These are phyloP conservation scores for Cosmia trapezina DNA, from an alignment of 2,888 invertebrate genomes.

Conservation along the genomic window DNA sequence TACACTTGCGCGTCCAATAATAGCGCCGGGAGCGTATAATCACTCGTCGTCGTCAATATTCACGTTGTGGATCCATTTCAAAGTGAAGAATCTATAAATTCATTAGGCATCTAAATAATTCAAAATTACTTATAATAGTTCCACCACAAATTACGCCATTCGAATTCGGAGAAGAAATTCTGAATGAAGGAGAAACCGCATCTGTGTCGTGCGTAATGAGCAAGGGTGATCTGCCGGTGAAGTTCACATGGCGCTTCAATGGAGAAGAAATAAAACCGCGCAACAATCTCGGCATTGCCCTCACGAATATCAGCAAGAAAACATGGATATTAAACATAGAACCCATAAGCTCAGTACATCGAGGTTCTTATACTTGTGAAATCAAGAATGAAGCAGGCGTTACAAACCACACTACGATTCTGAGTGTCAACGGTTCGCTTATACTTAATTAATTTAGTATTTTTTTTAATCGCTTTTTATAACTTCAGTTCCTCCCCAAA, in stretches of 20 bases:
- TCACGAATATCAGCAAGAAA: conserved; percentile 91
- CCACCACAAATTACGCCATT: conserved; percentile 94
- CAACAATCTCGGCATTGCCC: conserved; percentile 90
- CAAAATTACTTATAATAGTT: conserved; percentile 70
- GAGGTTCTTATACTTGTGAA: conserved; percentile 92
- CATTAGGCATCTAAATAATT: background rate
- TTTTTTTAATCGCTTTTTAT: conserved; percentile 73
- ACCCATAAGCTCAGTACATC: conserved; percentile 91
- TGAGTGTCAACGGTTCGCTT: conserved; percentile 91
- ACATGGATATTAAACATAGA: conserved; percentile 92
- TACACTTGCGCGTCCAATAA: conserved; percentile 92
- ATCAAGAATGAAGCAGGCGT: conserved; percentile 92
- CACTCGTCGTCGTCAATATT: conserved; percentile 90
- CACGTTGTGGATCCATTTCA: conserved; percentile 90
- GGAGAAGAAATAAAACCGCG: conserved; percentile 86
- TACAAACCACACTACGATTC: conserved; percentile 90
- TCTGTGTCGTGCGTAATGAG: conserved; percentile 94
- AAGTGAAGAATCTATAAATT: background rate
- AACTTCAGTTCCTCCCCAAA: conserved; percentile 92
- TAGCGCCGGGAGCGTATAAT: conserved; percentile 88
- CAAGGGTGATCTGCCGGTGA: conserved; percentile 95
- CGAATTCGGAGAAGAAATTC: conserved; percentile 93
- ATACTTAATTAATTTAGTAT: conserved; percentile 66
- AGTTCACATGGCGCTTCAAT: conserved; percentile 93
- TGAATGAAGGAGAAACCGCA: conserved; percentile 93